These are phyloP conservation scores for Neopelma chrysocephalum DNA, from an alignment of 2,797 vertebrate genomes.

Conservation along the genomic window DNA sequence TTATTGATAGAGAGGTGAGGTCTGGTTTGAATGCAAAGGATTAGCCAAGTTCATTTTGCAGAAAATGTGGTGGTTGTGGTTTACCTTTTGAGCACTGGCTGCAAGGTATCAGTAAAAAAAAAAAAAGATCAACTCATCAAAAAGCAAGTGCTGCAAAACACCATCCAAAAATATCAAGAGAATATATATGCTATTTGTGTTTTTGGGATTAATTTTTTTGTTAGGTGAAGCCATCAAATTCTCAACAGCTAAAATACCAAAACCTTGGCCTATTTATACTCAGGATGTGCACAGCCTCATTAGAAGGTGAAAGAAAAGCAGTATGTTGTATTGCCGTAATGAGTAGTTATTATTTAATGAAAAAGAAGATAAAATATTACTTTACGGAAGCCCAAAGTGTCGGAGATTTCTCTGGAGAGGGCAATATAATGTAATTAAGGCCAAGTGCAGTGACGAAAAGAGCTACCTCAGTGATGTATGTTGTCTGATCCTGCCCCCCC, in stretches of 20 bases:
- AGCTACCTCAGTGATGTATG: neutral
- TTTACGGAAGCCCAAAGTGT: neutral
- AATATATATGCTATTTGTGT: neutral
- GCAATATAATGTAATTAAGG: constrained; percentile 33
- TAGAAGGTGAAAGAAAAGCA: neutral
- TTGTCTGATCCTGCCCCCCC: neutral
- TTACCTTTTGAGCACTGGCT: neutral
- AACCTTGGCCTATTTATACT: neutral
- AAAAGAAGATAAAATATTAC: constrained; percentile 19
- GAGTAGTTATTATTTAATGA: constrained; percentile 15
- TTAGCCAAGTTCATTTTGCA: constrained; percentile 4
- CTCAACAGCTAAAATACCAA: neutral
- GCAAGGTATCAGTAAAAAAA: neutral
- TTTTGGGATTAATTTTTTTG: fast-evolving
- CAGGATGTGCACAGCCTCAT: neutral
- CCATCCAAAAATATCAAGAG: neutral
- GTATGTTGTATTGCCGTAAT: neutral
- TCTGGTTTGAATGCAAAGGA: constrained; percentile 9
- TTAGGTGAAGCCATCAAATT: neutral
- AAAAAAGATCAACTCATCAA: neutral
- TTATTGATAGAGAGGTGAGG: neutral
- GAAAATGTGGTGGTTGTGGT: neutral
- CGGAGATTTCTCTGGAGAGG: neutral
- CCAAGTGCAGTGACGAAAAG: neutral
- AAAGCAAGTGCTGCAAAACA: neutral